Percentiles rank a stretch among this genome's conserved stretches.
Evolutionary conservation across 2,113 vertebrate genomes (phyloP).

Genomic region (Callaeas wilsoni): DNA sequence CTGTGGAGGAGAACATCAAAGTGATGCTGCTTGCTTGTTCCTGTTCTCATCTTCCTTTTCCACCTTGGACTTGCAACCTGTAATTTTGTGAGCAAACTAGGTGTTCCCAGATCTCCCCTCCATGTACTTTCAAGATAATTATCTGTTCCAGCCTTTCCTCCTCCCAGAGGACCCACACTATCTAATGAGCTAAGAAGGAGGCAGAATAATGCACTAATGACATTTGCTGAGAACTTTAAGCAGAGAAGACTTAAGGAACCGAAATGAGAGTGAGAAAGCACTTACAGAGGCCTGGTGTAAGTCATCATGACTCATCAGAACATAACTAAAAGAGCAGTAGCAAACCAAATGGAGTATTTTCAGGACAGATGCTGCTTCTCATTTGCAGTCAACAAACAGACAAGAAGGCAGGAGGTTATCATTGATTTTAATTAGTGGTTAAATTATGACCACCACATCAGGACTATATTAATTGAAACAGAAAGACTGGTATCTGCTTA

Average conservation of each 20-base stretch:
- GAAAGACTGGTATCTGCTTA: neutral
- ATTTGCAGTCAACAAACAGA: neutral
- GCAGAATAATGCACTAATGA: neutral
- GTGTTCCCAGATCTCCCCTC: neutral
- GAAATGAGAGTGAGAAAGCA: neutral
- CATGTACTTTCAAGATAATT: neutral
- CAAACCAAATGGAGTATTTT: neutral
- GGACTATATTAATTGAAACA: neutral
- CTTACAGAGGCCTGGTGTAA: neutral
- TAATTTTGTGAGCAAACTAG: neutral
- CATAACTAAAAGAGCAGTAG: neutral
- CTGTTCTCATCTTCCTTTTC: neutral
- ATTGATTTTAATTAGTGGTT: neutral
- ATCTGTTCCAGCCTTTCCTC: neutral
- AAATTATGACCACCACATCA: neutral
- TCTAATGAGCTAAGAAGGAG: neutral
- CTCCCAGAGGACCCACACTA: neutral
- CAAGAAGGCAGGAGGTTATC: neutral
- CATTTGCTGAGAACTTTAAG: neutral
- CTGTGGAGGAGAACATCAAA: neutral
- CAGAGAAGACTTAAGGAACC: neutral
- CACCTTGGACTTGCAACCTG: neutral
- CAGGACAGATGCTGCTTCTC: neutral
- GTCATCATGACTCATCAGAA: conserved; percentile 28
- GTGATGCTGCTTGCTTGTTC: neutral